A percentile compares a stretch with the other conserved stretches of the same genome.
These are phyloP conservation scores for Melieria picta DNA, from an alignment of 2,888 invertebrate genomes.

Conservation along the genomic window DNA sequence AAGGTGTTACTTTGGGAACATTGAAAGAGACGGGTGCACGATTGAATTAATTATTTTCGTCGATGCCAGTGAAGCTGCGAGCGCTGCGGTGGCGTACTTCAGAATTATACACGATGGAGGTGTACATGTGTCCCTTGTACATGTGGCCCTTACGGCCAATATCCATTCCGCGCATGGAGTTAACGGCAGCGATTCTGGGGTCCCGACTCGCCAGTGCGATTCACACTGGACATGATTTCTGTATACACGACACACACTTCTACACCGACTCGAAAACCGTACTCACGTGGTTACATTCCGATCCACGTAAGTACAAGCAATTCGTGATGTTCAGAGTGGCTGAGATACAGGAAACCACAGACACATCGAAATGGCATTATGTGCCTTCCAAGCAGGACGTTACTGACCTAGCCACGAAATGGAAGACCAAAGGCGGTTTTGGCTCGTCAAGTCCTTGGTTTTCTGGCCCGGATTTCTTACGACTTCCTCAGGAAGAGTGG, in stretches of 20 bases:
- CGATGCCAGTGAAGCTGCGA: slow-evolving; percentile 41
- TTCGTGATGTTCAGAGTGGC: slow-evolving; percentile 41
- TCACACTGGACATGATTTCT: slow-evolving; percentile 32
- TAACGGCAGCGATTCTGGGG: slow-evolving; percentile 45
- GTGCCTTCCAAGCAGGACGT: slow-evolving; percentile 39
- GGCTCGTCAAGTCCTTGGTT: slow-evolving; percentile 22
- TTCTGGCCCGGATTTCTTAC: slow-evolving; percentile 37
- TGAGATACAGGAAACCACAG: slow-evolving; percentile 39
- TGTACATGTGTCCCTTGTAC: slow-evolving; percentile 37
- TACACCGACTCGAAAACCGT: slow-evolving; percentile 40
- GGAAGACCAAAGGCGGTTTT: slow-evolving; percentile 16
- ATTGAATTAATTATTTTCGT: slow-evolving; percentile 32
- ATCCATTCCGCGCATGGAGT: slow-evolving; percentile 46
- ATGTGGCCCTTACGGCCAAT: slow-evolving; percentile 43
- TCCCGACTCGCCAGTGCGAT: slow-evolving; percentile 37
- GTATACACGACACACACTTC: slow-evolving; percentile 35
- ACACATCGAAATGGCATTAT: slow-evolving; percentile 33
- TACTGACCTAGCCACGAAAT: slow-evolving; percentile 41
- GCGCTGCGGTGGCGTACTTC: slow-evolving; percentile 44
- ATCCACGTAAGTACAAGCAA: slow-evolving; percentile 41
- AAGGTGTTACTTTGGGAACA: slow-evolving; percentile 27
- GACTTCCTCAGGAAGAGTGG: slow-evolving; percentile 8
- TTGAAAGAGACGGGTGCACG: background rate
- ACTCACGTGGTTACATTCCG: slow-evolving; percentile 24
- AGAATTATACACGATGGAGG: slow-evolving; percentile 27